These are phyloP conservation scores for Megalops cyprinoides DNA, from an alignment of 2,797 vertebrate species.

Conservation along the genomic window DNA sequence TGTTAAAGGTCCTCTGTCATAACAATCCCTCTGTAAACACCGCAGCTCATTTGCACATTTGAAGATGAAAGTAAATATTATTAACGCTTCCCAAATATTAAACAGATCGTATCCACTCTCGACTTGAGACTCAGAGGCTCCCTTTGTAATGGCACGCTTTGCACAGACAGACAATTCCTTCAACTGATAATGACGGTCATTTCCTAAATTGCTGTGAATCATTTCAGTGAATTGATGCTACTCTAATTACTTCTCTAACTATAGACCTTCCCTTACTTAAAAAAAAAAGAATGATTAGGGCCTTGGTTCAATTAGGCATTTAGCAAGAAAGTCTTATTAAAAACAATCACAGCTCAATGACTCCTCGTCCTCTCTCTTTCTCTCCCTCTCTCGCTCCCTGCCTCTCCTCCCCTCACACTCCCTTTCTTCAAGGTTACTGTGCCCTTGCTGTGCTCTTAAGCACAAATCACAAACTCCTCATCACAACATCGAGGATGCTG, in stretches of 20 bases:
- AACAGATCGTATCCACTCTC: background rate
- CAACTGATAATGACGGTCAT: conserved; percentile 2
- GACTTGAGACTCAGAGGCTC: conserved; percentile 1
- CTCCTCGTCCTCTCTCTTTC: conserved; percentile 24
- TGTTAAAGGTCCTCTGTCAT: conserved; percentile 57
- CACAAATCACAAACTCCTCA: conserved; percentile 48
- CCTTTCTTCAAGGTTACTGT: conserved; percentile 52
- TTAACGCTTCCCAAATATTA: conserved; percentile 18
- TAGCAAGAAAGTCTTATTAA: conserved; percentile 28
- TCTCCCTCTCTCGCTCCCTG: background rate
- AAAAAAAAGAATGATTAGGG: conserved; percentile 25
- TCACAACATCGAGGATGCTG: conserved; percentile 33
- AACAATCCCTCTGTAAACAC: conserved; percentile 44
- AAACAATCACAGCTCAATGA: conserved; percentile 11
- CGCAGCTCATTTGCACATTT: conserved; percentile 54
- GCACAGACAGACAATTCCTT: conserved; percentile 18
- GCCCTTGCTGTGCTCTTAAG: conserved; percentile 52
- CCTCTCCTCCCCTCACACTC: background rate
- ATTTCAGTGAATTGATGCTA: conserved; percentile 20
- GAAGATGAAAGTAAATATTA: conserved; percentile 36
- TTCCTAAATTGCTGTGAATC: background rate
- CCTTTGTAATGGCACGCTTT: background rate
- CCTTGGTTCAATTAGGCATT: conserved; percentile 12
- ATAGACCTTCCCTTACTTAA: conserved; percentile 22
- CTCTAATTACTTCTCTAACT: conserved; percentile 8